These are phyloP conservation scores for Synergus gifuensis DNA, from an alignment of 2,888 invertebrate genomes.

Conservation along the genomic window DNA sequence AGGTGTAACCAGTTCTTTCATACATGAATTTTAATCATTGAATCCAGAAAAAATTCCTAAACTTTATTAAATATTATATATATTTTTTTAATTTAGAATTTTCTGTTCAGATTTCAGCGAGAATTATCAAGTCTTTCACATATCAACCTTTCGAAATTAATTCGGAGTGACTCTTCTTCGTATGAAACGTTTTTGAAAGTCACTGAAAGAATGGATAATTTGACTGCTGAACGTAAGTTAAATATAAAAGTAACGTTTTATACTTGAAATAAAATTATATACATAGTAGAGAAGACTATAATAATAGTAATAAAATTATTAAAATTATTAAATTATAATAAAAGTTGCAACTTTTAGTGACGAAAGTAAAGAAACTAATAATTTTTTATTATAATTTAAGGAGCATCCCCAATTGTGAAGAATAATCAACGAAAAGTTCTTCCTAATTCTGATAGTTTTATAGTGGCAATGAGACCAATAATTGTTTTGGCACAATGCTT, in stretches of 20 bases:
- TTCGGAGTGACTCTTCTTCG: slow-evolving; percentile 23
- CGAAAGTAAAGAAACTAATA: too few species aligned
- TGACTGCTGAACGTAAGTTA: not conserved
- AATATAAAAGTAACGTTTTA: not conserved
- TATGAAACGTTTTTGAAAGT: slow-evolving; percentile 8
- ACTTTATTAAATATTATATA: not conserved
- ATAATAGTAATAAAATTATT: too few species aligned
- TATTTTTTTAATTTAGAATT: not conserved
- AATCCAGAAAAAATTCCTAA: too few species aligned
- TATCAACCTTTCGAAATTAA: not conserved
- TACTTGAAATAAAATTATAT: not conserved
- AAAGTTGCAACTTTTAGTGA: not conserved
- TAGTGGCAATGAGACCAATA: slow-evolving; percentile 79
- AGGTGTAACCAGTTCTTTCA: not conserved
- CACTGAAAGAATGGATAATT: slow-evolving; percentile 20
- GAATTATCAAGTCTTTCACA: slow-evolving; percentile 8
- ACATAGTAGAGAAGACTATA: too few species aligned
- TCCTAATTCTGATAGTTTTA: slow-evolving; percentile 73
- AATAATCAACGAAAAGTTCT: slow-evolving; percentile 47
- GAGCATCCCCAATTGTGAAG: slow-evolving; percentile 49
- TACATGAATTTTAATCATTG: too few species aligned
- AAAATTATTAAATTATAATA: too few species aligned
- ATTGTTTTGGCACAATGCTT: slow-evolving; percentile 79
- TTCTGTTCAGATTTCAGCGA: slow-evolving; percentile 4
- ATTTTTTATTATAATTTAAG: slow-evolving; percentile 39